Percentiles rank a stretch among this genome's conserved stretches.
Conservation (phyloP, 2,113 vertebrate species). For the Ancistrus triradiatus region DNA sequence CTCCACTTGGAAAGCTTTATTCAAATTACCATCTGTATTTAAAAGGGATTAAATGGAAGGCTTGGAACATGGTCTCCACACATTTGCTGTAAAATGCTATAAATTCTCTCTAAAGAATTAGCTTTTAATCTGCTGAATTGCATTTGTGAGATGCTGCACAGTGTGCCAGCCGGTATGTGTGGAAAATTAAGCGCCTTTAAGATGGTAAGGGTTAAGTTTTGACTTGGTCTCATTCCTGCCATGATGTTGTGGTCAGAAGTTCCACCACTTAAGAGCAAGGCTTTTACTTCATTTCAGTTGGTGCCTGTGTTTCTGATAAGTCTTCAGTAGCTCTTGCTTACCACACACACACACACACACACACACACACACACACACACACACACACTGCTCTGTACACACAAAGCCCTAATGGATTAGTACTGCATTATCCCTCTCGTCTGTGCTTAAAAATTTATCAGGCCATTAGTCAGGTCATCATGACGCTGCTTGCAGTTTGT, state of each 20-base stretch:
- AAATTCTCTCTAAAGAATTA: constrained; percentile 49
- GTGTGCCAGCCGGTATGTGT: not conserved
- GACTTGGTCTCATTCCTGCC: not conserved
- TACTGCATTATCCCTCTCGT: constrained; percentile 73
- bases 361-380: constrained; percentile 9
- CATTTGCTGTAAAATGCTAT: not conserved
- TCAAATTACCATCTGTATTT: constrained; percentile 38
- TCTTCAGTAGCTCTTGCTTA: constrained; percentile 7
- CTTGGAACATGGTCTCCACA: constrained; percentile 53
- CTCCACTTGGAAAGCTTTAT: constrained; percentile 20
- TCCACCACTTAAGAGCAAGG: not conserved
- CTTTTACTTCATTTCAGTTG: not conserved
- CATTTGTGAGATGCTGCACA: too few relatives aligned
- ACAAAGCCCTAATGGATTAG: constrained; percentile 75
- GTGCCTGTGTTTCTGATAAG: constrained; percentile 13
- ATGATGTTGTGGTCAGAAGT: not conserved
- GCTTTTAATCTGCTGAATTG: too few relatives aligned
- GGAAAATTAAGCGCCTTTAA: not conserved
- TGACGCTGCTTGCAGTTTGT: constrained; percentile 46
- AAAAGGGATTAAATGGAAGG: constrained; percentile 8
- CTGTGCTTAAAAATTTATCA: constrained; percentile 89
- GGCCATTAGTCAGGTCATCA: constrained; percentile 71
- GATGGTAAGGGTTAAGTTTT: not conserved
- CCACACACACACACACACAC: not conserved
- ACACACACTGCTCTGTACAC: constrained; percentile 21